Percentiles rank a stretch among this genome's conserved stretches.
These are phyloP conservation scores for Danio jaintianensis DNA, from an alignment of 2,797 vertebrate genomes.

Conservation along the genomic window DNA sequence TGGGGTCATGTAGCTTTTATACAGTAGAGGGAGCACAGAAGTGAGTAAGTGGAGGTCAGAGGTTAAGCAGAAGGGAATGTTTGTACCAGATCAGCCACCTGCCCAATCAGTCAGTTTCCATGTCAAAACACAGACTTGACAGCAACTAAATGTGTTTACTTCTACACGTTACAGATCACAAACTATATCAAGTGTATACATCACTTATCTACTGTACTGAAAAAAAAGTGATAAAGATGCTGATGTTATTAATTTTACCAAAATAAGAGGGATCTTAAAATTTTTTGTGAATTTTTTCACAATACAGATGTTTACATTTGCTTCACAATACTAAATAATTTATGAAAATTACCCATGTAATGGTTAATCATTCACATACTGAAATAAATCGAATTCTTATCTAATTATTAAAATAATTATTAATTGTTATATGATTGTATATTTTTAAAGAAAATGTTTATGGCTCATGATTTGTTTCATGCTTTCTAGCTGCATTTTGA, in stretches of 20 bases:
- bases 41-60: conserved; percentile 14
- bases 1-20: neutral
- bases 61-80: conserved; percentile 8
- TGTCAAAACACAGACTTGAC: neutral
- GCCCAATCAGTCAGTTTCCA: conserved; percentile 11
- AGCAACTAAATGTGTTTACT: neutral
- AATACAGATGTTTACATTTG: no score
- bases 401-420: no score
- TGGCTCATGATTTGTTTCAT: no score
- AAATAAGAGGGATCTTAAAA: no score
- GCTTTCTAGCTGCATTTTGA: no score
- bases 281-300: no score
- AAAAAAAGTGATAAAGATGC: neutral
- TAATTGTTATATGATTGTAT: no score
- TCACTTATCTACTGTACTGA: neutral
- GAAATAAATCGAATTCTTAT: no score
- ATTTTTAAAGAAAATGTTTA: no score
- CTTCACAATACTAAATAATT: no score
- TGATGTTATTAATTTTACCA: neutral
- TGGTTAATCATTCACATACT: no score
- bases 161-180: conserved; percentile 13
- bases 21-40: neutral
- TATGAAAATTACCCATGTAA: no score
- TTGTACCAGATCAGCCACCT: conserved; percentile 16
- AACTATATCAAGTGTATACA: neutral